phyloP scores from a whole-genome alignment of 1,140 invertebrate species.

The Cryptotermes secundus region DNA sequence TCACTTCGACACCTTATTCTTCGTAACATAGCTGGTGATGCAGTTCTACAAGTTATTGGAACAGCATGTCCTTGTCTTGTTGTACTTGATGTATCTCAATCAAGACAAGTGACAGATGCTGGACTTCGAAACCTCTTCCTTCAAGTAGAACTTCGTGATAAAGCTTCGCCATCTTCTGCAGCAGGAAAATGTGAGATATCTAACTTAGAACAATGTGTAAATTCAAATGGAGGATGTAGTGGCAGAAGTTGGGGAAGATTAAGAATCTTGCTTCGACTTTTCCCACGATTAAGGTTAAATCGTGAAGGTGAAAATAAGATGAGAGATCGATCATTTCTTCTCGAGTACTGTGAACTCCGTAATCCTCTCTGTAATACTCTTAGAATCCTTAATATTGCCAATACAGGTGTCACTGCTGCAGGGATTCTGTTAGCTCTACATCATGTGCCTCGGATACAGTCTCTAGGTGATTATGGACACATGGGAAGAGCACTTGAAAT shows the following conservation, averaged over 20 bases:
- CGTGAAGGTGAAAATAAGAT: conserved; percentile 26
- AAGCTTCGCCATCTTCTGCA: conserved; percentile 33
- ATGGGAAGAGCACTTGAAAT: conserved; percentile 51
- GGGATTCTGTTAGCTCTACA: conserved; percentile 50
- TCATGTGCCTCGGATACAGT: conserved; percentile 49
- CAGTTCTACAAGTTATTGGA: conserved; percentile 50
- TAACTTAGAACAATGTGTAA: not conserved
- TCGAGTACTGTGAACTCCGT: conserved; percentile 50
- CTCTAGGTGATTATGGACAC: conserved; percentile 51
- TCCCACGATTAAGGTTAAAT: conserved; percentile 31
- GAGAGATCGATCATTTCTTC: conserved; percentile 40
- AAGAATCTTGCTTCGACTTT: conserved; percentile 30
- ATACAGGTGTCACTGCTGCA: conserved; percentile 49
- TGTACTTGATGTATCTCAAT: conserved; percentile 51
- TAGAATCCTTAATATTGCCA: conserved; percentile 50
- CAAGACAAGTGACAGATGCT: conserved; percentile 51
- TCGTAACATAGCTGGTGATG: conserved; percentile 51
- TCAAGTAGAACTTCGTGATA: conserved; percentile 49
- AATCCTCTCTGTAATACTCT: conserved; percentile 50
- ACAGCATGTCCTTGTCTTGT: conserved; percentile 49
- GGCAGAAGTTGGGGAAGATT: conserved; percentile 31
- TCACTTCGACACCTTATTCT: conserved; percentile 48
- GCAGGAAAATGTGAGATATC: not conserved
- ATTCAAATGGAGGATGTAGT: conserved; percentile 18
- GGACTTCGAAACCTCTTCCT: conserved; percentile 51